Conservation (phyloP, 2,113 vertebrate species). For the Pterocles gutturalis region DNA sequence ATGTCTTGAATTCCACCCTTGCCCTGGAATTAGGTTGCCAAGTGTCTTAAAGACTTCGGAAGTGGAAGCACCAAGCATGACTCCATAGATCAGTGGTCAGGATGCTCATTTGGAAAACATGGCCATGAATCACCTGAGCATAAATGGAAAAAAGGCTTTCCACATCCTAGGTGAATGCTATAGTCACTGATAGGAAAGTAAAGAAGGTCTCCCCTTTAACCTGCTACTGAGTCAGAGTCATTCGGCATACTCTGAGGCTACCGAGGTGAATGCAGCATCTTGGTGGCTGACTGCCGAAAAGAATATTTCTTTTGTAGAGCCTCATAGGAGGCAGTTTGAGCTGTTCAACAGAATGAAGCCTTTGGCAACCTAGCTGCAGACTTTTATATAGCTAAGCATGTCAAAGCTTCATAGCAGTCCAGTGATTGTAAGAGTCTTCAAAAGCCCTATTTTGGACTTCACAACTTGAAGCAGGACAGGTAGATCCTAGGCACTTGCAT, state of each 20-base stretch:
- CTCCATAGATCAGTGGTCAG: neutral
- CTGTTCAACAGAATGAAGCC: neutral
- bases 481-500: neutral
- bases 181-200: neutral
- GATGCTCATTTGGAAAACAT: slow-evolving; percentile 40
- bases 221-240: neutral
- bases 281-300: neutral
- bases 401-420: neutral
- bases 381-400: neutral
- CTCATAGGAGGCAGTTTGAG: neutral
- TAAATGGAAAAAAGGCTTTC: neutral
- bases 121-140: slow-evolving; percentile 15
- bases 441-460: neutral
- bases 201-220: neutral
- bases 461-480: neutral
- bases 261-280: neutral
- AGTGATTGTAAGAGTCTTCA: neutral
- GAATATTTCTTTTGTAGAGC: neutral
- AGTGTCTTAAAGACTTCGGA: neutral
- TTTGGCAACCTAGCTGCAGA: neutral
- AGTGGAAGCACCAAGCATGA: neutral
- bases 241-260: neutral
- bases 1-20: neutral
- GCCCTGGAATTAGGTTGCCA: neutral
- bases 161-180: neutral